Evolutionary conservation across 2,113 vertebrate genomes (phyloP).

Genomic region (Ascaphus truei): DNA sequence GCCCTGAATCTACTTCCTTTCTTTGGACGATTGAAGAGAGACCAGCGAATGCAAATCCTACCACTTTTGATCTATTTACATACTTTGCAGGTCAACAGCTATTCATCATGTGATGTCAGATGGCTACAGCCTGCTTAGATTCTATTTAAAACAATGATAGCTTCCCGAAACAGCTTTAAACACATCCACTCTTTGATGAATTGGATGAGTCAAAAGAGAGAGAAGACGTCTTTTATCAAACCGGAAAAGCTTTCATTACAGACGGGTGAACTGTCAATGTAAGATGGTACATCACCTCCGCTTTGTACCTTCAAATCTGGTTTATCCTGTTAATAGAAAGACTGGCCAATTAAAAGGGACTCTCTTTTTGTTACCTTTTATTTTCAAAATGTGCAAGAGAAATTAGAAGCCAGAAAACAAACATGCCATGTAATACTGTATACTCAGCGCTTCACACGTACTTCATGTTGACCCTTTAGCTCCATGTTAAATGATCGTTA

Average conservation of each 20-base stretch:
- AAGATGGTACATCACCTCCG: background rate
- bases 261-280: background rate
- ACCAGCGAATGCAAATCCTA: background rate
- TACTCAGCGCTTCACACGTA: no score
- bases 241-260: background rate
- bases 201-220: background rate
- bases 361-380: no score
- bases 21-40: background rate
- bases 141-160: conserved; percentile 14
- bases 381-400: no score
- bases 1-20: background rate
- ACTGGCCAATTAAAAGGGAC: no score
- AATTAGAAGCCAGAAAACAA: no score
- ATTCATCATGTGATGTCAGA: conserved; percentile 8
- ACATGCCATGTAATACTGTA: no score
- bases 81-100: conserved; percentile 1
- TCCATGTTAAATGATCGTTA: no score
- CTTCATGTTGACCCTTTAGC: no score
- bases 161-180: background rate
- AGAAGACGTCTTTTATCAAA: conserved; percentile 13
- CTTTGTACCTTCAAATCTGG: no score
- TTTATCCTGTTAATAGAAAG: no score
- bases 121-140: background rate
- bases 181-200: conserved; percentile 5
- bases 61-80: conserved; percentile 6